Evolutionary conservation across 2,888 invertebrate genomes (phyloP), one percentile per base, ranked within the genome.

Genomic region (Rhodophaea formosa): DNA sequence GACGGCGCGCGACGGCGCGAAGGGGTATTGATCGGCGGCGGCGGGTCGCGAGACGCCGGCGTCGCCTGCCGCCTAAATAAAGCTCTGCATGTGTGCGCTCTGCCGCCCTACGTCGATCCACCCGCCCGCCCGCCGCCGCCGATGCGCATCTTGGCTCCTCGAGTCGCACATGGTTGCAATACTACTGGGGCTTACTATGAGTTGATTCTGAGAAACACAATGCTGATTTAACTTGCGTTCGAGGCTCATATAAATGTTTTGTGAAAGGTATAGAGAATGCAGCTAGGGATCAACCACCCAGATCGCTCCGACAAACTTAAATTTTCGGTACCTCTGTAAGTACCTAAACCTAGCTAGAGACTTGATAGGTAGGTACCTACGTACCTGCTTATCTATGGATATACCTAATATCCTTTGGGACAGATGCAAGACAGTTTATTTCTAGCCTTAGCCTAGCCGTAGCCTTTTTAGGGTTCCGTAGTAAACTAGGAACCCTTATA

Each of bases 41-140:
- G 78, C 80, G 82, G 78, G 83, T 77, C 81, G 85, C 83, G 82
- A 88, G 89, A 88, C 88, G 88, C 87, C 85, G 88, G 86, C 88
- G 88, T 86, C 83, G 79, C 79, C 79, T 72, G 86, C 87, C 87
- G 87, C 89, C 88, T 90, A 91, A 90, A 90, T 89, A 88, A 89
- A 89, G 87, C 88, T 87, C 82, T 74, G 86, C 86, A 86, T 90
- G 88, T 88, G 86, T 84, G 84, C 77, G 77, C 76, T 74, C 74
- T 75, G 80, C 82, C 86, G 85, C 86, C 87, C 86, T 84, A 80
- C 84, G 81, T 63, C 70, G 75, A 67, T 61, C 68, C 72, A 71
- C 68, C 74, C 69, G 69, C 64, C 23, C 23, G 23, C 23, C 23
- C 66, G 69, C 16, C 59, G 66, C 58, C 63, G 68, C 67, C 62